Percentiles rank a stretch among this genome's conserved stretches.
Conservation (phyloP, 2,113 vertebrate genomes). For the Semnornis frantzii region DNA sequence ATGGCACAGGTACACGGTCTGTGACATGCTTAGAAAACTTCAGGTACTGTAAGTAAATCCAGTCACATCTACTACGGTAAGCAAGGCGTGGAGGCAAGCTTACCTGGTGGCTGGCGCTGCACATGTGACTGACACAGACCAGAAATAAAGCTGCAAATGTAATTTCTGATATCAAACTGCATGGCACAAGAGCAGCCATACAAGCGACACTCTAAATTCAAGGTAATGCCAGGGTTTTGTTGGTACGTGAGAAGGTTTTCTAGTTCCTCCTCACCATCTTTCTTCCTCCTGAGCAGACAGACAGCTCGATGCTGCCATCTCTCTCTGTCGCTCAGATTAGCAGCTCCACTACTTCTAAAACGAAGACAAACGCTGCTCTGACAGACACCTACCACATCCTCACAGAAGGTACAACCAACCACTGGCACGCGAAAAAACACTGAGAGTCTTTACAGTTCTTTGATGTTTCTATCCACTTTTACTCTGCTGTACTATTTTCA, state of each 20-base stretch:
- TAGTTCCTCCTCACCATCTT: background rate
- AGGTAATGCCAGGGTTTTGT: background rate
- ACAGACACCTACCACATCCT: background rate
- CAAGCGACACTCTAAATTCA: background rate
- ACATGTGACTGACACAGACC: background rate
- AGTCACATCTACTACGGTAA: background rate
- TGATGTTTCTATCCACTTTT: background rate
- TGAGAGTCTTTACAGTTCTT: background rate
- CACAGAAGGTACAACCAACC: background rate
- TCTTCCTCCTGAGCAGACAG: background rate
- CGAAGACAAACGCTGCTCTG: background rate
- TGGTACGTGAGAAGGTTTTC: background rate
- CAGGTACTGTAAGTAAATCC: background rate
- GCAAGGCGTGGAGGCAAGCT: background rate
- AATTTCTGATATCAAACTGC: background rate
- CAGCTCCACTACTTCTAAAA: background rate
- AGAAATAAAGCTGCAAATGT: background rate
- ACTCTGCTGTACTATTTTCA: background rate
- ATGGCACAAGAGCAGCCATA: background rate
- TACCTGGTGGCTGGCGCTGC: background rate
- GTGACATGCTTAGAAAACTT: background rate
- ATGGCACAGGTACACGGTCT: background rate
- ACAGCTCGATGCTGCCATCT: constrained; percentile 73
- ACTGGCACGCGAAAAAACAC: background rate
- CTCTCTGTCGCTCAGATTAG: constrained; percentile 23